Conservation (phyloP, 1,140 invertebrate species). For the Agrypnia vestita region DNA sequence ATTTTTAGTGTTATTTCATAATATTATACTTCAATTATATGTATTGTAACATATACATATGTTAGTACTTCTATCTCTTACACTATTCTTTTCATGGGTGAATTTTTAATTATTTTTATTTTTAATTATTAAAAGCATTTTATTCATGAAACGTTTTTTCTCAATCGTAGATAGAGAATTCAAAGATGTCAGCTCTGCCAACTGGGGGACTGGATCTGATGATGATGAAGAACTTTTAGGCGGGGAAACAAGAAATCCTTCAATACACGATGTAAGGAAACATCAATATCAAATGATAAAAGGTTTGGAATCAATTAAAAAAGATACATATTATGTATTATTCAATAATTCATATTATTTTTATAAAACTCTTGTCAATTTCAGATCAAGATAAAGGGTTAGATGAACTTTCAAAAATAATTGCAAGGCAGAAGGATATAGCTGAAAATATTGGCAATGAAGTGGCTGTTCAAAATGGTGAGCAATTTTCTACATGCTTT, state of each 20-base stretch:
- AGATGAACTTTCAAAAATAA: slow-evolving; percentile 83
- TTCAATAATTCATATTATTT: neutral
- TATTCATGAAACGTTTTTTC: no score
- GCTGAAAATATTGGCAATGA: slow-evolving; percentile 83
- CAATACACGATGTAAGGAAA: slow-evolving; percentile 41
- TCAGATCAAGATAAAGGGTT: slow-evolving; percentile 85
- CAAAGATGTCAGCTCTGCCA: slow-evolving; percentile 44
- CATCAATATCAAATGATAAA: slow-evolving; percentile 45
- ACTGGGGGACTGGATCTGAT: slow-evolving; percentile 57
- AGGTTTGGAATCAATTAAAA: slow-evolving; percentile 29
- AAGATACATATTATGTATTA: no score
- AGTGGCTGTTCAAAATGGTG: slow-evolving; percentile 87
- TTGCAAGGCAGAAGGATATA: slow-evolving; percentile 84
- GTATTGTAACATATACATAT: no score
- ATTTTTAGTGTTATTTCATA: no score
- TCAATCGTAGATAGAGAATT: slow-evolving; percentile 29
- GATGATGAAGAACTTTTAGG: slow-evolving; percentile 58
- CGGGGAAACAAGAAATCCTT: neutral
- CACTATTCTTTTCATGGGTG: no score
- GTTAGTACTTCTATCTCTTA: no score
- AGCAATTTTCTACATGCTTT: slow-evolving; percentile 34
- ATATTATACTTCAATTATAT: no score
- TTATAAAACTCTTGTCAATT: slow-evolving; percentile 59
- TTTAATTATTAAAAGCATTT: neutral
- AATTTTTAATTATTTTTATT: neutral